phyloP scores from a whole-genome alignment of 2,888 invertebrate genomes.

The Galerucella nymphaeae region DNA sequence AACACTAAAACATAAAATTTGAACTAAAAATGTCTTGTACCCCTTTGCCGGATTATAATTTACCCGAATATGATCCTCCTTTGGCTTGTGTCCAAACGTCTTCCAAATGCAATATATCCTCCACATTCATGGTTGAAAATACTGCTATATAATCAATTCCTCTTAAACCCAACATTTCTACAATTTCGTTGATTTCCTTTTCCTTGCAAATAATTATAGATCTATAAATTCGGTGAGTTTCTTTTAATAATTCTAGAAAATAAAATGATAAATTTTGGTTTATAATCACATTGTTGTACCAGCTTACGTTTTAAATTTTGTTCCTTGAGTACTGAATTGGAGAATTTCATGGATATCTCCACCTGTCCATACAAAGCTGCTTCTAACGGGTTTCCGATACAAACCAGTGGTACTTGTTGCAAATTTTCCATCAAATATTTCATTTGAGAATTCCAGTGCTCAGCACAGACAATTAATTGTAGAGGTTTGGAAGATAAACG shows the following conservation, averaged over 20 bases:
- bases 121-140: constrained; percentile 53
- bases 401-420: constrained; percentile 70
- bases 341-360: constrained; percentile 64
- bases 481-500: constrained; percentile 66
- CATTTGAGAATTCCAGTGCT: constrained; percentile 74
- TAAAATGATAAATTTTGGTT: neutral
- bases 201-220: constrained; percentile 74
- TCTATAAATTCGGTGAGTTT: constrained; percentile 65
- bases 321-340: constrained; percentile 51
- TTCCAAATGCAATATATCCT: constrained; percentile 49
- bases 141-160: constrained; percentile 48
- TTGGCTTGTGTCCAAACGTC: constrained; percentile 59
- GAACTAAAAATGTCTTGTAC: neutral
- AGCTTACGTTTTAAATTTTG: constrained; percentile 65
- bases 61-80: constrained; percentile 59
- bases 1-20: constrained; percentile 63
- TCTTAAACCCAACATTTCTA: constrained; percentile 49
- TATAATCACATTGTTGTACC: no score
- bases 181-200: constrained; percentile 67
- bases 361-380: constrained; percentile 78
- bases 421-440: constrained; percentile 69
- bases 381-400: constrained; percentile 79
- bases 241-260: constrained; percentile 65
- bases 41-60: neutral
- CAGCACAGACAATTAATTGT: constrained; percentile 71